Evolutionary conservation across 1,140 invertebrate species (phyloP), one percentile per base, ranked within the genome.

Genomic region (Lerema accius): DNA sequence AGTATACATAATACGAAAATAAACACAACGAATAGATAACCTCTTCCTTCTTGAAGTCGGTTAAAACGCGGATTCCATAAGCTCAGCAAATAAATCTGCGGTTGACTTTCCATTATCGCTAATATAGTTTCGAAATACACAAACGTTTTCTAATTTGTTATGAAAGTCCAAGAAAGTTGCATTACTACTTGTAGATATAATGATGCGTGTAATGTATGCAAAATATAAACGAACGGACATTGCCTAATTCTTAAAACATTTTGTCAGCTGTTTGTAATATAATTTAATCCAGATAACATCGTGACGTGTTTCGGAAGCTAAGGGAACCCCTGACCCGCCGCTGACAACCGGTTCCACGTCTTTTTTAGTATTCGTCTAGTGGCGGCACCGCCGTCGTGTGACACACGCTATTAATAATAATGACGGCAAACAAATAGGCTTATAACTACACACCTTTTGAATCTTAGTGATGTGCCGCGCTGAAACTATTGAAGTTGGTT

Each of bases 371-470:
- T 23, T 48, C 48, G 69, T 68, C 66, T 64, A 61, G 55, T 61
- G 39, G 61, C 60, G 46, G 50, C 64, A 51, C 51, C 63, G 63
- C 56, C 68, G 60, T 63, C 19, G 19, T 69, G 55, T 75, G 67
- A 78, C 72, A 75, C 67, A 62, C 56, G 53, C 63, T 65, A 72
- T 75, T 75, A 75, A 69, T 56, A 69, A 69, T 68, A 70, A 70
- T 70, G 72, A 71, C 67, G 53, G 55, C 51, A 46, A 58, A 78
- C 66, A 75, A 72, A 75, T 78, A 55, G 50, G 17, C 50, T 42
- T 53, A 40, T n/a, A n/a, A n/a, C n/a, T n/a, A n/a, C n/a, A n/a
- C n/a, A n/a, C n/a, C n/a, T n/a, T n/a, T n/a, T n/a, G n/a, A n/a
- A n/a, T n/a, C n/a, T n/a, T n/a, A n/a, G n/a, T n/a, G n/a, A n/a